Percentiles rank a stretch among this genome's conserved stretches.
Conservation (phyloP, 2,797 vertebrate genomes). For the Tragopan temminckii region DNA sequence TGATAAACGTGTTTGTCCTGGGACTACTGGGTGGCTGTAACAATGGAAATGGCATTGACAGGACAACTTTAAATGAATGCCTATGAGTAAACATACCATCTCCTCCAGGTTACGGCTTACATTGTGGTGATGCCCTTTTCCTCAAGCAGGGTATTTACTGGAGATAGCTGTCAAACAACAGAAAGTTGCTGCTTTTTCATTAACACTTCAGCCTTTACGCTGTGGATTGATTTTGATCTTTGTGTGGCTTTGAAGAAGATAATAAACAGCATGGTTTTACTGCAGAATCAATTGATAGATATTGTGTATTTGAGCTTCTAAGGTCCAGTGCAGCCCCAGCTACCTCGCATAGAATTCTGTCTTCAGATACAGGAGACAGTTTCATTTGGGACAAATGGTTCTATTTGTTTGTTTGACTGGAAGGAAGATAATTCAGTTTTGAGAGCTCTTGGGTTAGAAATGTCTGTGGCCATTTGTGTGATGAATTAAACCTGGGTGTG, state of each 20-base stretch:
- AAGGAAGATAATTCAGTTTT: not conserved
- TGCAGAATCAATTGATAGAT: not conserved
- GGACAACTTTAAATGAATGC: not conserved
- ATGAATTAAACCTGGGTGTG: not conserved
- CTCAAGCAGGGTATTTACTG: not conserved
- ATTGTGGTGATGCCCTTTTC: not conserved
- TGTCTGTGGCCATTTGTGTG: not conserved
- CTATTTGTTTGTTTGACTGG: not conserved
- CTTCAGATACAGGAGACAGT: not conserved
- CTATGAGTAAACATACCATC: not conserved
- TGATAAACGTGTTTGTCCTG: not conserved
- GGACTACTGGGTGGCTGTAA: not conserved
- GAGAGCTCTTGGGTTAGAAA: not conserved
- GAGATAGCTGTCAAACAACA: not conserved
- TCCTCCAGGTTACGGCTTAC: not conserved
- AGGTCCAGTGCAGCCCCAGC: not conserved
- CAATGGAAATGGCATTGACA: not conserved
- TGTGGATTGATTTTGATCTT: slow-evolving; percentile 22
- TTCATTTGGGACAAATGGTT: not conserved
- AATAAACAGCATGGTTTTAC: not conserved
- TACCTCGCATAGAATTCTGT: not conserved
- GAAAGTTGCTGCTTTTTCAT: slow-evolving; percentile 24
- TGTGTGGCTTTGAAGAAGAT: slow-evolving; percentile 23
- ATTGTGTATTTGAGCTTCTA: not conserved
- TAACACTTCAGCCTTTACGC: not conserved